Base-by-base conservation (phyloP, 2,797 vertebrate genomes). In the Catostomus latipinnis region DNA sequence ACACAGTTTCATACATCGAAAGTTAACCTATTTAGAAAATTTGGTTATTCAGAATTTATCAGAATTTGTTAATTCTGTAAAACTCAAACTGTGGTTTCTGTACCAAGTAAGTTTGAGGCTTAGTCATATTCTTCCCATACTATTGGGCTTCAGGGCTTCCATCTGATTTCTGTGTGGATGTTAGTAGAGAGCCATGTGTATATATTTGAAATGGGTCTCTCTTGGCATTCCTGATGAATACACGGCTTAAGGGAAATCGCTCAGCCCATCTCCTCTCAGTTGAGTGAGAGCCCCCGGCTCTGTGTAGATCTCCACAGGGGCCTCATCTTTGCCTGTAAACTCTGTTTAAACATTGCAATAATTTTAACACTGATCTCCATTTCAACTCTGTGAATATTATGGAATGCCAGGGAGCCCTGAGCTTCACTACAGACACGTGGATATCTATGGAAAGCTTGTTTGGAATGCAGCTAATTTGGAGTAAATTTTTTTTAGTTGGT, bases 271-370 rank as follows among this genome's bases (percentile, higher is more conserved):
- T 68, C 58, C 46, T 56, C 52, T 54, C 4, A 14, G 52, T 58
- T 67, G 71, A 77, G 18, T 74, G 48, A 74, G 57, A 45, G 61
- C 73, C 67, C n/a, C 58, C 46, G 43, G 77, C 58, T 11, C 46
- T 56, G n/a, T 62, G n/a, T 53, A 54, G 18, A 16, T 54, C 70
- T 71, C 65, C 63, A 74, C 2, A 5, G 74, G 56, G 58, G 71
- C 14, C 43, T 46, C 53, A 68, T 60, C 60, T 22, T 68, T 50
- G 81, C 81, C 71, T 68, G 54, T 72, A 78, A 81, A 80, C 71
- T 70, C 82, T 75, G 49, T 78, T 81, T 71, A 78, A 76, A 78
- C 69, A 63, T 82, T 78, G 73, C 65, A 54, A 69, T 80, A 18
- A 61, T 66, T 76, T 81, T 71, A 85, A 74, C 63, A 66, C 75